phyloP scores from a whole-genome alignment of 2,113 vertebrate species.

The Gorsachius goisagi region DNA sequence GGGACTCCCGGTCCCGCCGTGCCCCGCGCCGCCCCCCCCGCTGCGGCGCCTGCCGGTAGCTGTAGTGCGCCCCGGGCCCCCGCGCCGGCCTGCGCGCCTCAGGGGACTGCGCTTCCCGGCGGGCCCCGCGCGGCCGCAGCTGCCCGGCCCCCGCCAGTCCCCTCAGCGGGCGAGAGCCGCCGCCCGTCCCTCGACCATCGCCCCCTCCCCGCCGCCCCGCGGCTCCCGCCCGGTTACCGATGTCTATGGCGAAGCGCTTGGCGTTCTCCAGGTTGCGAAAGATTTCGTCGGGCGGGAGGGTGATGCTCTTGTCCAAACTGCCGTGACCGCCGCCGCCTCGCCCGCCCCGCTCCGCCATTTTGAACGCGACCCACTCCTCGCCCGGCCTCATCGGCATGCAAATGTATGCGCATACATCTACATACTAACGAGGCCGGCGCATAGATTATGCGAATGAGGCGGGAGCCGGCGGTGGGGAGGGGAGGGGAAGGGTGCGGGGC shows the following conservation, averaged over 20 bases:
- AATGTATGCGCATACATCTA: constrained; percentile 72
- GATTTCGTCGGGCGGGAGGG: constrained; percentile 91
- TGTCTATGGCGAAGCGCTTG: constrained; percentile 96
- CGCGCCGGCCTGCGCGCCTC: fast-evolving
- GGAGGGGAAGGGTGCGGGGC: too few relatives aligned
- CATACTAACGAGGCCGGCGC: not conserved
- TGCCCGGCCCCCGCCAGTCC: not conserved
- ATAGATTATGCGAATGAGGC: constrained; percentile 55
- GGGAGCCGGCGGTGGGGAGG: not conserved
- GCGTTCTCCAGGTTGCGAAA: constrained; percentile 96
- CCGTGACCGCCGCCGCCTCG: constrained; percentile 66
- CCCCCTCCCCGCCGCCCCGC: not conserved
- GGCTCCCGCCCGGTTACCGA: constrained; percentile 75
- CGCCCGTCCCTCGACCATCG: not conserved
- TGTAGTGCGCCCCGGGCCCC: not conserved
- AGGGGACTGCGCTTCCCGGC: not conserved
- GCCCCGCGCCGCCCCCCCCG: not conserved
- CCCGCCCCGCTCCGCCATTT: constrained; percentile 76
- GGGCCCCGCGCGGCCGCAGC: not conserved
- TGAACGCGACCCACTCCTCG: constrained; percentile 62
- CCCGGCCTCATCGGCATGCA: constrained; percentile 67
- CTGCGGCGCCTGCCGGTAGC: not conserved
- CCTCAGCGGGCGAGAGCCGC: not conserved
- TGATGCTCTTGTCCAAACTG: constrained; percentile 95
- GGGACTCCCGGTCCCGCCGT: not conserved